These are phyloP conservation scores for Lycia hirtaria DNA, from an alignment of 2,888 invertebrate genomes.

Conservation along the genomic window DNA sequence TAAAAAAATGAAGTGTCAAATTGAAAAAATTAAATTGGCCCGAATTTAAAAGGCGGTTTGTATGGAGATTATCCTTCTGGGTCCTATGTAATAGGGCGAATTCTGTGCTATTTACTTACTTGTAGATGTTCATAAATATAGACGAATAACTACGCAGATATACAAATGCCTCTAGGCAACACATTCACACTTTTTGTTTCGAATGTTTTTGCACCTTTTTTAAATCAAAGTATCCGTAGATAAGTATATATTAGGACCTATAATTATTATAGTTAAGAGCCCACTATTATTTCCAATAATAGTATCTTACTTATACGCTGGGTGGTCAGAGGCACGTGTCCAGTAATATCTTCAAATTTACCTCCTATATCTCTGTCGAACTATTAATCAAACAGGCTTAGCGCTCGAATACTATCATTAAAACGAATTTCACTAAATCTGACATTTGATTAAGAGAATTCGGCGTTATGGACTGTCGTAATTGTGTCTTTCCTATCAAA, in stretches of 20 bases:
- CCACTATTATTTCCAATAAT: constrained; percentile 11
- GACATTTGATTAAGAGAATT: constrained; percentile 81
- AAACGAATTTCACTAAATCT: constrained; percentile 79
- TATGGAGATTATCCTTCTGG: no score
- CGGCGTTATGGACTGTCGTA: constrained; percentile 44
- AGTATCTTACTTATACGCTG: constrained; percentile 35
- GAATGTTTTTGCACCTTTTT: not conserved
- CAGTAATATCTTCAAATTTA: constrained; percentile 60
- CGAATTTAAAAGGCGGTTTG: no score
- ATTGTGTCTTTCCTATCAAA: constrained; percentile 42
- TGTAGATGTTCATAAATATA: not conserved
- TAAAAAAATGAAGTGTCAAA: no score
- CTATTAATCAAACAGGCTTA: constrained; percentile 78
- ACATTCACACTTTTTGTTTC: constrained; percentile 11
- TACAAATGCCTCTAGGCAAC: not conserved
- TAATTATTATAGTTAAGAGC: constrained; percentile 19
- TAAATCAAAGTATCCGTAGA: constrained; percentile 15
- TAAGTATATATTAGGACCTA: constrained; percentile 33
- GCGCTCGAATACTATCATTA: constrained; percentile 74
- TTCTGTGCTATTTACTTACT: no score
- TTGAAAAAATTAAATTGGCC: no score
- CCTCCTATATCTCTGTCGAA: constrained; percentile 60
- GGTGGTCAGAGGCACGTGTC: constrained; percentile 43
- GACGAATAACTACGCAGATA: not conserved
- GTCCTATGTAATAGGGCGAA: no score